These are phyloP conservation scores for Ailuropoda melanoleuca DNA, from an alignment of 2,113 vertebrate genomes.

Conservation along the genomic window DNA sequence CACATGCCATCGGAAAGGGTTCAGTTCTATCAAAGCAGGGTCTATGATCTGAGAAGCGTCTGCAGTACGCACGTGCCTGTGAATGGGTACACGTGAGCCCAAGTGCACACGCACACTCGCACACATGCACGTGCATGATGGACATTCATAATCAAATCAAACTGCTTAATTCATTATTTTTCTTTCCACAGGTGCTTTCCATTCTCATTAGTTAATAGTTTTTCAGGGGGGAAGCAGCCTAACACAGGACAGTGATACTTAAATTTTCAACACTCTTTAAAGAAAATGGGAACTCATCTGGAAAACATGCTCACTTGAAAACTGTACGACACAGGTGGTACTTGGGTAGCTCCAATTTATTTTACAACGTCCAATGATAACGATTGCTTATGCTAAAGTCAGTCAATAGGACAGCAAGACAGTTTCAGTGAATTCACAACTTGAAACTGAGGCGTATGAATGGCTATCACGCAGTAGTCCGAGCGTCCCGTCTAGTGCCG, in stretches of 20 bases:
- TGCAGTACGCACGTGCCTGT: background rate
- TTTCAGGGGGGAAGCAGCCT: background rate
- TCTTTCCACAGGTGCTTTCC: background rate
- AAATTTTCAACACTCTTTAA: background rate
- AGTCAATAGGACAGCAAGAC: background rate
- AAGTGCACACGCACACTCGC: accelerated
- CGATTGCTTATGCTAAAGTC: background rate
- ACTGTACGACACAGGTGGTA: background rate
- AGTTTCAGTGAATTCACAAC: background rate
- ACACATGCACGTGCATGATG: background rate
- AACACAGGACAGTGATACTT: background rate
- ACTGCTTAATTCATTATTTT: background rate
- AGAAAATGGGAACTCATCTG: background rate
- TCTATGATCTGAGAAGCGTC: background rate
- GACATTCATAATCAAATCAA: background rate
- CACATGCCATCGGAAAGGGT: background rate
- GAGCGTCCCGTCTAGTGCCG: background rate
- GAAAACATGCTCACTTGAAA: background rate
- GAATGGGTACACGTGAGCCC: background rate
- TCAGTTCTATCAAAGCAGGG: background rate
- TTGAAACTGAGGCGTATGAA: background rate
- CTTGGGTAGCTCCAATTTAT: background rate
- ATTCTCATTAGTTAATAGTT: background rate
- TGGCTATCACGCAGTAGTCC: background rate
- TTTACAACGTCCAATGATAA: background rate